Conservation (phyloP, 2,113 vertebrate genomes). For the Scalopus aquaticus region DNA sequence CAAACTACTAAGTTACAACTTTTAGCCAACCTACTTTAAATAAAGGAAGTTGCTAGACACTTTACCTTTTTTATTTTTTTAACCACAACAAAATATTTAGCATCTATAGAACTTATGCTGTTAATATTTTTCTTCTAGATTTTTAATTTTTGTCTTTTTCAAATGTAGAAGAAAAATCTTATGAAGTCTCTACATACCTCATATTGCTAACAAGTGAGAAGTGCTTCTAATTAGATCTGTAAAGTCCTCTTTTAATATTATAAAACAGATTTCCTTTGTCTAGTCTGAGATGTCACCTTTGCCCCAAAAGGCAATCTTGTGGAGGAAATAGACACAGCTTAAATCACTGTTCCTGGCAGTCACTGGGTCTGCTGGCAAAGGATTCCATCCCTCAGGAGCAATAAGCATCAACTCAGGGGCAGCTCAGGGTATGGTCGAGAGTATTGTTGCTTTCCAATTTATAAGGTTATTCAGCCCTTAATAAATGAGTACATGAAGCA, state of each 20-base stretch:
- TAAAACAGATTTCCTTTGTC: neutral
- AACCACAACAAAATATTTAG: neutral
- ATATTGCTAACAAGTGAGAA: neutral
- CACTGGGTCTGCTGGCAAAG: neutral
- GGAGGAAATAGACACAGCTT: neutral
- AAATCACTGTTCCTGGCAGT: neutral
- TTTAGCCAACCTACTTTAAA: conserved; percentile 14
- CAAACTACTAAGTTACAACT: neutral
- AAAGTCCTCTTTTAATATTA: conserved; percentile 11
- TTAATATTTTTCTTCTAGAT: conserved; percentile 30
- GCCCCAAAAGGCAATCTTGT: conserved; percentile 5
- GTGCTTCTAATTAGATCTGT: conserved; percentile 38
- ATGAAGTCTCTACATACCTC: neutral
- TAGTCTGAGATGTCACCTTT: conserved; percentile 24
- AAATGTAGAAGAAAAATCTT: neutral
- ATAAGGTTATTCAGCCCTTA: neutral
- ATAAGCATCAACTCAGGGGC: neutral
- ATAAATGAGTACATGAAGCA: conserved; percentile 45
- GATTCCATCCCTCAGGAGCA: conserved; percentile 15
- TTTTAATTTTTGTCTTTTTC: conserved; percentile 6
- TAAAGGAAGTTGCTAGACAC: neutral
- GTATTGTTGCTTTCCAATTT: neutral
- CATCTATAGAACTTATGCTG: neutral
- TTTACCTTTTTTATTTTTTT: conserved; percentile 16
- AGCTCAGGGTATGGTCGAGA: neutral